Percentiles rank a stretch among this genome's conserved stretches.
phyloP scores from a whole-genome alignment of 30 jellyfish, hydroid and myxozoan species.

The Pelagia noctiluca region DNA sequence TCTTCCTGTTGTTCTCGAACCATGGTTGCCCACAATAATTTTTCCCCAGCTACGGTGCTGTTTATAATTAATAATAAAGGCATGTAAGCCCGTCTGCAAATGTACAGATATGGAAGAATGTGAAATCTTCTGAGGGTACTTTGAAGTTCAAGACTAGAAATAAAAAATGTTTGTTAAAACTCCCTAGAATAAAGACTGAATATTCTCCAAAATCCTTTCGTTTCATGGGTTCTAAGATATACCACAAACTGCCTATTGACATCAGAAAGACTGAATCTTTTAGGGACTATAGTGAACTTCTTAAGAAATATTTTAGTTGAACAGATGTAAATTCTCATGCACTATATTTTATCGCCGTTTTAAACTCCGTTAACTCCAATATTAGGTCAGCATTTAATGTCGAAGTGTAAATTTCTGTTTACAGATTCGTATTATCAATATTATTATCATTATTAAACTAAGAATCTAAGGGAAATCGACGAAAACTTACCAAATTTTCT shows the following conservation, averaged over 20 bases:
- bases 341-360: conserved; percentile 4
- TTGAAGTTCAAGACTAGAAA: conserved; percentile 38
- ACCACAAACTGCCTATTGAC: conserved; percentile 35
- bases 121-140: conserved; percentile 20
- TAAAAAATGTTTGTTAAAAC: conserved; percentile 49
- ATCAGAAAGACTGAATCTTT: conserved; percentile 57
- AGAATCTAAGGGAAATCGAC: not conserved
- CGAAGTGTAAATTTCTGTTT: conserved; percentile 21
- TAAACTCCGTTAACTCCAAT: not conserved
- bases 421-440: conserved; percentile 12
- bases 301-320: conserved; percentile 21
- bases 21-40: too few species aligned
- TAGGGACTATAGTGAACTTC: conserved; percentile 56
- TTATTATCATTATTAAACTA: not conserved
- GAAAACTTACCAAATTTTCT: too few species aligned
- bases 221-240: conserved; percentile 53
- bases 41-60: too few species aligned
- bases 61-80: not conserved
- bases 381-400: conserved; percentile 6
- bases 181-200: conserved; percentile 34
- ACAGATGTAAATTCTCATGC: conserved; percentile 8
- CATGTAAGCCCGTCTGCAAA: conserved; percentile 23
- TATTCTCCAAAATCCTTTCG: conserved; percentile 59
- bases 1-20: too few species aligned
- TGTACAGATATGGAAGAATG: conserved; percentile 7